A percentile compares a stretch with the other conserved stretches of the same genome.
Evolutionary conservation across 1,140 invertebrate genomes (phyloP).

Genomic region (Drosophila micromelanica): DNA sequence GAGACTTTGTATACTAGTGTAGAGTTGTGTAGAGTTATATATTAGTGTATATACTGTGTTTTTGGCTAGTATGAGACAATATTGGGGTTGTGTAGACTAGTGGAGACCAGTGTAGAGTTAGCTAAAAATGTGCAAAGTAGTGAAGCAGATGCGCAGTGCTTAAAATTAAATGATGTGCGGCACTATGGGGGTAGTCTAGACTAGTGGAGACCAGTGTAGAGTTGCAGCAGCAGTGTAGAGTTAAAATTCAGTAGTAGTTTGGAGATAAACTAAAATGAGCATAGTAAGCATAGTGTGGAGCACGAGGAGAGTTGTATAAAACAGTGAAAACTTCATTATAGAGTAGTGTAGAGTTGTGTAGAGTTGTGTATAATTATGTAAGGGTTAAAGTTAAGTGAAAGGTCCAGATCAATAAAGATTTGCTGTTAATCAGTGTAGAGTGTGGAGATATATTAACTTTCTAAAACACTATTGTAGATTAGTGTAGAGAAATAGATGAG

Average conservation of each 20-base stretch:
- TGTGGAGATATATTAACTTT: too few species aligned
- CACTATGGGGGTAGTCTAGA: neutral
- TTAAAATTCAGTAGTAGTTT: neutral
- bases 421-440: too few species aligned
- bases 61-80: too few species aligned
- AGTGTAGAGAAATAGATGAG: too few species aligned
- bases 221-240: neutral
- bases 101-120: neutral
- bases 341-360: neutral
- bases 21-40: neutral
- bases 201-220: neutral
- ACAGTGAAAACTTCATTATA: neutral
- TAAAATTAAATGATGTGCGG: neutral
- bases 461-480: too few species aligned
- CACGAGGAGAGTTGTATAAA: neutral
- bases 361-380: neutral
- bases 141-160: neutral
- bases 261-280: neutral
- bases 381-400: too few species aligned
- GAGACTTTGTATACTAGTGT: neutral
- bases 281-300: too few species aligned
- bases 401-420: too few species aligned
- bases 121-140: neutral
- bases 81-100: neutral
- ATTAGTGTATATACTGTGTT: neutral